Percentiles rank a stretch among this genome's conserved stretches.
phyloP scores from a whole-genome alignment of 2,797 vertebrate genomes.

The Danio kyathit region DNA sequence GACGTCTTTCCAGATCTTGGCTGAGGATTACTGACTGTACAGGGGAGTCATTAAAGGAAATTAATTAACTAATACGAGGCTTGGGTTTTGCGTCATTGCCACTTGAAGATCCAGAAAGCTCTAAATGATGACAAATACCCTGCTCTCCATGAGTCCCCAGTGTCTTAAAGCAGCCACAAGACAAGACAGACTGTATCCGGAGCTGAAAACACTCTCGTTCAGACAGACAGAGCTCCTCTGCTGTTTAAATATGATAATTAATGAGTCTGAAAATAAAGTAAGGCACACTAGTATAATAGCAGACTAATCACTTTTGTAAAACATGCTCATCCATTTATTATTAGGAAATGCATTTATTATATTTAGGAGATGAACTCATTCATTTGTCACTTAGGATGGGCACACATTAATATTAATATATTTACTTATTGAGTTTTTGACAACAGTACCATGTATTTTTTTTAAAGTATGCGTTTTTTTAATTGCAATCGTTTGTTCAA shows the following conservation, averaged over 20 bases:
- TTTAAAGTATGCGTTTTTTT: too few species aligned
- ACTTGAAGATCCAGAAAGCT: conserved; percentile 35
- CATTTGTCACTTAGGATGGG: background rate
- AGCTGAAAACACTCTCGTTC: background rate
- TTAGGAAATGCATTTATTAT: conserved; percentile 53
- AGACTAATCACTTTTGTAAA: conserved; percentile 77
- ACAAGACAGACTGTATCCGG: conserved; percentile 6
- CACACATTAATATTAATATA: background rate
- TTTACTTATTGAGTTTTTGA: too few species aligned
- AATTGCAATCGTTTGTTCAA: too few species aligned
- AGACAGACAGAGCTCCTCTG: conserved; percentile 44
- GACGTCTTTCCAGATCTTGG: background rate
- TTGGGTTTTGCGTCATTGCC: conserved; percentile 47
- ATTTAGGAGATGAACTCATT: conserved; percentile 45
- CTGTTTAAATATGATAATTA: conserved; percentile 72
- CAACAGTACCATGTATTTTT: too few species aligned
- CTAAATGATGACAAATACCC: conserved; percentile 48
- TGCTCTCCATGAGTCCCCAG: background rate
- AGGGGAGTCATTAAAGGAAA: conserved; percentile 38
- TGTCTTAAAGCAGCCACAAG: conserved; percentile 23
- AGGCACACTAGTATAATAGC: conserved; percentile 74
- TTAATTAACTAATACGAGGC: conserved; percentile 41
- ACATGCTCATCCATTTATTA: conserved; percentile 72
- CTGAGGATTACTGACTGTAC: background rate
- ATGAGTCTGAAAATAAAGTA: conserved; percentile 60